phyloP scores from a whole-genome alignment of 2,888 invertebrate genomes.

The Ferdinandea cuprea region DNA sequence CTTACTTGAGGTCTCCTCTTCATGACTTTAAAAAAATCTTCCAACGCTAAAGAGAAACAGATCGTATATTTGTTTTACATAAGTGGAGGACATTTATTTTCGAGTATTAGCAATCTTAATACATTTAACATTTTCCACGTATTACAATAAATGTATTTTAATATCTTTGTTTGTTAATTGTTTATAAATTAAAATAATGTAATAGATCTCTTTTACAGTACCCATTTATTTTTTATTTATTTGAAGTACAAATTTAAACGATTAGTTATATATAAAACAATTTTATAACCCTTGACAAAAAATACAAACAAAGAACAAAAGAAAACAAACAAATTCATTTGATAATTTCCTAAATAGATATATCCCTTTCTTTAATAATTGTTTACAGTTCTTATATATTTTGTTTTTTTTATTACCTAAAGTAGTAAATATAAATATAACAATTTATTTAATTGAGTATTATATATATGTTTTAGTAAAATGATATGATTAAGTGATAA shows the following conservation, averaged over 20 bases:
- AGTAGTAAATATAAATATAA: conserved; percentile 62
- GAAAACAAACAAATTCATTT: conserved; percentile 3
- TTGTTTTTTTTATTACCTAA: conserved; percentile 15
- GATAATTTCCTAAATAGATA: conserved; percentile 14
- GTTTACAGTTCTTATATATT: conserved; percentile 25
- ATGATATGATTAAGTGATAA: conserved; percentile 71
- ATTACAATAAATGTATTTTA: conserved; percentile 27
- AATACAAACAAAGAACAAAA: conserved; percentile 24
- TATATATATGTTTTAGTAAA: conserved; percentile 44
- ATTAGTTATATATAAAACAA: conserved; percentile 42
- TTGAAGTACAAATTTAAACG: conserved; percentile 29
- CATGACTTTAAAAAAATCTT: no score
- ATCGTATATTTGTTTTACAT: conserved; percentile 25
- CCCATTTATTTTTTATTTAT: conserved; percentile 11
- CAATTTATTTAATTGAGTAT: conserved; percentile 43
- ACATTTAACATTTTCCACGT: conserved; percentile 53
- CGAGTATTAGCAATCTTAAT: conserved; percentile 63
- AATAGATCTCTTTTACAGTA: conserved; percentile 22
- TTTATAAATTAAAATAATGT: conserved; percentile 42
- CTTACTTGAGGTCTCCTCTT: no score
- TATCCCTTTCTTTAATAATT: neutral
- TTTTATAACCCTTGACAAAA: conserved; percentile 10
- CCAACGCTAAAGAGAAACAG: neutral
- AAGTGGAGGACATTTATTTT: conserved; percentile 72
- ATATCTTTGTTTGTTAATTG: conserved; percentile 26